phyloP scores from a whole-genome alignment of 2,113 vertebrate species.

The Nothoprocta perdicaria region DNA sequence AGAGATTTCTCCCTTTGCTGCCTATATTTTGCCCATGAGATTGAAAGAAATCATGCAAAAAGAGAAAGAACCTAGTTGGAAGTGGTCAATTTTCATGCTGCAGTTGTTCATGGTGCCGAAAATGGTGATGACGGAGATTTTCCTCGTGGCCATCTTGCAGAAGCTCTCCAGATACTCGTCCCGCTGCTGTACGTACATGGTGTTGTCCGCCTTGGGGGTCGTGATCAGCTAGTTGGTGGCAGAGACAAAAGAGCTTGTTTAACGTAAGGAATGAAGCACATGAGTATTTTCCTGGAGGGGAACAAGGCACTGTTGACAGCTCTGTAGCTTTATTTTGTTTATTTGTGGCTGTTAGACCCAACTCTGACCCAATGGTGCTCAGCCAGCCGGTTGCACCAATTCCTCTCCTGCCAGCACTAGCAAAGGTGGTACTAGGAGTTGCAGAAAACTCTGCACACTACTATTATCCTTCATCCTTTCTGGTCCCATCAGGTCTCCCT shows the following conservation, averaged over 20 bases:
- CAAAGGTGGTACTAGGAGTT: not conserved
- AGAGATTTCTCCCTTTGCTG: not conserved
- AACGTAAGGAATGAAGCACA: constrained; percentile 6
- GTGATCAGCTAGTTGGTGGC: constrained; percentile 88
- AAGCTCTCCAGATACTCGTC: constrained; percentile 97
- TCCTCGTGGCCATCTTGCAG: constrained; percentile 98
- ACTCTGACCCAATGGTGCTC: not conserved
- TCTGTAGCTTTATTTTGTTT: not conserved
- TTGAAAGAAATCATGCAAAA: constrained; percentile 15
- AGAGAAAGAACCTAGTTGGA: constrained; percentile 89
- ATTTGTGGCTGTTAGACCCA: not conserved
- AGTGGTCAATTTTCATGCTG: constrained; percentile 99
- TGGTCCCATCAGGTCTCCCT: not conserved
- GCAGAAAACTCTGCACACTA: not conserved
- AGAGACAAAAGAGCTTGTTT: constrained; percentile 59
- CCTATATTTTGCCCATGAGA: not conserved
- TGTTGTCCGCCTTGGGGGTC: constrained; percentile 86
- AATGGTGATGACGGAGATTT: constrained; percentile 93
- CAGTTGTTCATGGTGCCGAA: constrained; percentile 92
- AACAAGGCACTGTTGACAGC: not conserved
- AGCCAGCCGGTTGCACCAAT: not conserved
- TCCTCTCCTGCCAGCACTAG: not conserved
- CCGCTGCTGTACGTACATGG: constrained; percentile 93
- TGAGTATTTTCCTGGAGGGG: not conserved
- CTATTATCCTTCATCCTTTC: not conserved